Evolutionary conservation across 2,113 vertebrate genomes (phyloP).

Genomic region (Panthera tigris): DNA sequence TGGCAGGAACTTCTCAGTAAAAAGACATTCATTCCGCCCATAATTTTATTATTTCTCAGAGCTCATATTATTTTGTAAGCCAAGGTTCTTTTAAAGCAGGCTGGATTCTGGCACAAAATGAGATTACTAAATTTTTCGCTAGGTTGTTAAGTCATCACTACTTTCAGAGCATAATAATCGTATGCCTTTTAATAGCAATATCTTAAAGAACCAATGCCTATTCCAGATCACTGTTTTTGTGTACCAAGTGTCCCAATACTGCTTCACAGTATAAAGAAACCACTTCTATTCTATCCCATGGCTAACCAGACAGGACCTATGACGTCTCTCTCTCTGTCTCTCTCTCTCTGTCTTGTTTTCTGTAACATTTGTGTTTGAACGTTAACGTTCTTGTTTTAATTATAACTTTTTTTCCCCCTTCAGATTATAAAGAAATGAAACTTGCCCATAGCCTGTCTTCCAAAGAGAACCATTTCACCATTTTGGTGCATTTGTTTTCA

Average conservation of each 20-base stretch:
- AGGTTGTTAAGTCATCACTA: neutral
- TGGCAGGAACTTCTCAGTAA: neutral
- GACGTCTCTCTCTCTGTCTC: neutral
- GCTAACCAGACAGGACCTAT: neutral
- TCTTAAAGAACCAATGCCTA: neutral
- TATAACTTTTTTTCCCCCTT: neutral
- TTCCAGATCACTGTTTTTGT: neutral
- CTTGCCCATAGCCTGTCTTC: neutral
- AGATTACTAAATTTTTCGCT: neutral
- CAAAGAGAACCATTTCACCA: neutral
- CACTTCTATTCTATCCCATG: neutral
- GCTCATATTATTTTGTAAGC: neutral
- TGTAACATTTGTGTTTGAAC: neutral
- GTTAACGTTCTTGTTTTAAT: neutral
- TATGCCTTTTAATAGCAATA: neutral
- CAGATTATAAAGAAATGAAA: neutral
- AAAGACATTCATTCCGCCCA: neutral
- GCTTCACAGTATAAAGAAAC: neutral
- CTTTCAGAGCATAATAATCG: neutral
- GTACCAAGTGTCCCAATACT: neutral
- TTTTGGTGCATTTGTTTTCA: constrained; percentile 10
- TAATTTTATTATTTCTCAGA: neutral
- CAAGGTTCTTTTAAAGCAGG: neutral
- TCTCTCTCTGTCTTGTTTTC: neutral
- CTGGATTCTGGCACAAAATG: neutral